phyloP scores from a whole-genome alignment of 2,888 invertebrate genomes.

The Apamea anceps region DNA sequence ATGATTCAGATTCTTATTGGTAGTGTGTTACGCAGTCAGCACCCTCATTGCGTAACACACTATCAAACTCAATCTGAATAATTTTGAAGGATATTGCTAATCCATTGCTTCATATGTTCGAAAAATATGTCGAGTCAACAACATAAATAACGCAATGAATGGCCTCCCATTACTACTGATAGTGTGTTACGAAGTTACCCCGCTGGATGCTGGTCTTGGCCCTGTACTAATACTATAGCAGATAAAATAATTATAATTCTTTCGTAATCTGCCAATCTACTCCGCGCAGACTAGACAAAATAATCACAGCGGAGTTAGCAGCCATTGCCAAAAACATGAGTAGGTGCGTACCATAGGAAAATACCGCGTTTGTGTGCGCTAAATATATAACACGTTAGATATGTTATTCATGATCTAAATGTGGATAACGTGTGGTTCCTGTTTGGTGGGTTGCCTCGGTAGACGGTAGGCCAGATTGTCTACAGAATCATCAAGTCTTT shows the following conservation, averaged over 20 bases:
- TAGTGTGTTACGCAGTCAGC: too few relatives aligned
- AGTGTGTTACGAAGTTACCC: neutral
- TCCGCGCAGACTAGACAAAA: neutral
- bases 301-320: constrained; percentile 1
- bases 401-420: constrained; percentile 54
- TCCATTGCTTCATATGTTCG: too few relatives aligned
- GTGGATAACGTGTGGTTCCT: constrained; percentile 20
- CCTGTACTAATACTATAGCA: neutral
- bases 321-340: constrained; percentile 40
- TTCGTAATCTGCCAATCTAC: constrained; percentile 15
- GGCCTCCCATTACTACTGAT: too few relatives aligned
- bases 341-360: constrained; percentile 55
- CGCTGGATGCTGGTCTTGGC: neutral
- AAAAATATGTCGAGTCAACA: too few relatives aligned
- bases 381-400: constrained; percentile 44
- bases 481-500: neutral
- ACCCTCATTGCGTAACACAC: too few relatives aligned
- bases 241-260: neutral
- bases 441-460: neutral
- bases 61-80: too few relatives aligned
- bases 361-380: constrained; percentile 47
- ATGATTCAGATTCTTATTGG: too few relatives aligned
- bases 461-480: neutral
- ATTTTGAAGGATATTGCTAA: too few relatives aligned
- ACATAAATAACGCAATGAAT: too few relatives aligned